These are phyloP conservation scores for Solenodon paradoxus DNA, from an alignment of 2,113 vertebrate genomes.

Conservation along the genomic window DNA sequence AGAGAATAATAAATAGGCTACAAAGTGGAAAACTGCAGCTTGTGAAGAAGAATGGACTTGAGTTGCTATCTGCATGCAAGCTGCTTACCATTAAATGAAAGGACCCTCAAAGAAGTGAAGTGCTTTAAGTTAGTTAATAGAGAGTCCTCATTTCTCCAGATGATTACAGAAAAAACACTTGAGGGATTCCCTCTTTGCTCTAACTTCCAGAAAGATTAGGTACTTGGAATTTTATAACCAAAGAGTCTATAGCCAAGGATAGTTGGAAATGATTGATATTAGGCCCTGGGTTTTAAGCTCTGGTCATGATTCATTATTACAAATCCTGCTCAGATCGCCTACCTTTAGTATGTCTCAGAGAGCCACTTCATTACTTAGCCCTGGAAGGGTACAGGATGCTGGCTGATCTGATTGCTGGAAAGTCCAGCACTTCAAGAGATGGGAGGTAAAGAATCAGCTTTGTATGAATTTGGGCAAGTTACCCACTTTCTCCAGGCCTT, in stretches of 20 bases:
- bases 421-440: background rate
- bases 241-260: background rate
- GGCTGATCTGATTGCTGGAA: background rate
- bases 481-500: background rate
- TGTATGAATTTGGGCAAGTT: background rate
- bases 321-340: background rate
- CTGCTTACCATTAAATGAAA: background rate
- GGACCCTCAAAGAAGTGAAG: background rate
- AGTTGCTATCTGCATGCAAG: background rate
- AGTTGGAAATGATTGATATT: background rate
- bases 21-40: slow-evolving; percentile 5
- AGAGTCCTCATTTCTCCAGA: background rate
- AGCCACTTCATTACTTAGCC: background rate
- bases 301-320: background rate
- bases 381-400: background rate
- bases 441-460: background rate
- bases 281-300: background rate
- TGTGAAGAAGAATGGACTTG: background rate
- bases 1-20: slow-evolving; percentile 11
- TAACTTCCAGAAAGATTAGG: background rate
- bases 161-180: background rate
- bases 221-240: background rate
- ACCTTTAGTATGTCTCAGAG: background rate
- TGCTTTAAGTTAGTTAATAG: background rate
- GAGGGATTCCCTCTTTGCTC: background rate